Evolutionary conservation across 2,888 invertebrate genomes (phyloP).

Genomic region (Criorhina ranunculi): DNA sequence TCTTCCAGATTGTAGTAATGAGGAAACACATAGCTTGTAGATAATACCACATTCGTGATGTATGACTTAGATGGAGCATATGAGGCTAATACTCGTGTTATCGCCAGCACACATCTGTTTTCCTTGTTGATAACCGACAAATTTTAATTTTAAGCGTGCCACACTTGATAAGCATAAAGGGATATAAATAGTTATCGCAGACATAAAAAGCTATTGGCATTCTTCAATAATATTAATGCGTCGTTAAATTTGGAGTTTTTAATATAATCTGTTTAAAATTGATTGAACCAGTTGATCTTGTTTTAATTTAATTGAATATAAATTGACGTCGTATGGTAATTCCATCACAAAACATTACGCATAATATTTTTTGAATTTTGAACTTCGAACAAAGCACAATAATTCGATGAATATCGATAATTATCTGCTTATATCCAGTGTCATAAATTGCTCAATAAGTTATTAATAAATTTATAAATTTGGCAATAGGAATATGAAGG

Average conservation of each 20-base stretch:
- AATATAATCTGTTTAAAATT: neutral
- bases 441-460: neutral
- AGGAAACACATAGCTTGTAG: no score
- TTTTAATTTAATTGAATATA: slow-evolving; percentile 8
- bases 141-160: no score
- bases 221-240: slow-evolving; percentile 3
- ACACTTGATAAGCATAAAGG: neutral
- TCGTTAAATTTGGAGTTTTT: slow-evolving; percentile 17
- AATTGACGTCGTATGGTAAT: neutral
- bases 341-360: neutral
- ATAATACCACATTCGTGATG: no score
- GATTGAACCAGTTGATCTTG: slow-evolving; percentile 2
- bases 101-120: neutral
- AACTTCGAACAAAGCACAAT: neutral
- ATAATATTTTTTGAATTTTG: neutral
- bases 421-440: neutral
- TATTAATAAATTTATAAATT: no score
- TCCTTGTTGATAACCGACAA: neutral
- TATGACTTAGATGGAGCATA: no score
- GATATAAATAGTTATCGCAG: neutral
- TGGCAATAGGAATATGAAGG: no score
- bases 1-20: no score
- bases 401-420: slow-evolving; percentile 1
- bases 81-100: no score
- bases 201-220: neutral